Evolutionary conservation across 2,113 vertebrate genomes (phyloP), one percentile per base, ranked within the genome.

Genomic region (Nycticryphes semicollaris): DNA sequence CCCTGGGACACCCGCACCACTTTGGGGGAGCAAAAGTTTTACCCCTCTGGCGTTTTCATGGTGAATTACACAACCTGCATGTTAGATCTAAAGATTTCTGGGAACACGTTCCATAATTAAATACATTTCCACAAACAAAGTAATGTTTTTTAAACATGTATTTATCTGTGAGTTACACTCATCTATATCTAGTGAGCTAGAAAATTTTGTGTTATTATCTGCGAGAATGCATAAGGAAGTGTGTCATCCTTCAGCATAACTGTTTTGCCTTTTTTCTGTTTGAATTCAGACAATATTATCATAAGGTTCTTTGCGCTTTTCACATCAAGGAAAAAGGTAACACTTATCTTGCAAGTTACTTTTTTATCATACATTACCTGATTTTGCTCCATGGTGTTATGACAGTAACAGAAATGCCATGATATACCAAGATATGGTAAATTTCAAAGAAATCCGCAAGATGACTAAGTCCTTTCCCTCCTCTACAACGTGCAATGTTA

Each of bases 251-350:
- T 72, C 74, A 89, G 57, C n/a, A 50, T 7, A 54, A 62, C 78
- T 23, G 53, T 50, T 91, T 82, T 92, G 30, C 23, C 50, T 95
- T 88, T 87, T 87, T 87, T 47, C 67, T 41, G 72, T 78, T 83
- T 95, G 60, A 96, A 95, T 95, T 90, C 70, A 95, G 86, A 83
- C n/a, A 82, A 24, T 43, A 86, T 72, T 87, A 90, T 50, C 43
- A 73, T 59, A 89, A 85, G 2, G 41, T 43, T 94, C 64, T 94
- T 88, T 5, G 3, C 2, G 7, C 83, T n/a, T 94, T 91, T 76
- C 64, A 66, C 53, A 91, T 53, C 53, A 90, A 94, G 72, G 80
- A 80, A 45, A 93, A 86, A 51, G 56, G 81, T 82, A 95, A 88
- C 41, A 68, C 53, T 89, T 86, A 91, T 53, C 83, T 86, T 69